phyloP scores from a whole-genome alignment of 2,797 vertebrate genomes.

The Adelosebastes latens region DNA sequence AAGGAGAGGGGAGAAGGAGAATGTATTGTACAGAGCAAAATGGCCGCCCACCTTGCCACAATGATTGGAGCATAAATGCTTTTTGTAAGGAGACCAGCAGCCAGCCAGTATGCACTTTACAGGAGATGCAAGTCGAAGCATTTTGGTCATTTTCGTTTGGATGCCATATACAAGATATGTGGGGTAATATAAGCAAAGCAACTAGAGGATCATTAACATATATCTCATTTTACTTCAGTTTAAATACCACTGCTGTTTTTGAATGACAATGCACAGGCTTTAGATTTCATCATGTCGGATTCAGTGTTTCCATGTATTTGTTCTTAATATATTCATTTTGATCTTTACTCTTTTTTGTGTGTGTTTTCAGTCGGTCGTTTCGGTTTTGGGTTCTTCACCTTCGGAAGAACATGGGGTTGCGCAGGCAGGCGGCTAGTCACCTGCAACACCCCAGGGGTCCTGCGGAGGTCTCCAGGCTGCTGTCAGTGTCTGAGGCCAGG shows the following conservation, averaged over 20 bases:
- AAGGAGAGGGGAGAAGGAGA: not conserved
- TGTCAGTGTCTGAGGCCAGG: conserved; percentile 99
- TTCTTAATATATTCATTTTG: conserved; percentile 64
- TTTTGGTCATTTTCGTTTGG: conserved; percentile 73
- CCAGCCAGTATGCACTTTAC: conserved; percentile 89
- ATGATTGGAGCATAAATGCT: conserved; percentile 82
- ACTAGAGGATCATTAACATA: conserved; percentile 93
- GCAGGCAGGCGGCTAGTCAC: conserved; percentile 99
- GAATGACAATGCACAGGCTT: conserved; percentile 91
- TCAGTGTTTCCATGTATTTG: conserved; percentile 74
- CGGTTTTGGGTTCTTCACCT: conserved; percentile 84
- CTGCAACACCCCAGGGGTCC: conserved; percentile 99
- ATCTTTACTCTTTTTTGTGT: conserved; percentile 42
- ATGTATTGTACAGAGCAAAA: conserved; percentile 63
- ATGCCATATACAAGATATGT: conserved; percentile 86
- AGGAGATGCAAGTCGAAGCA: conserved; percentile 83
- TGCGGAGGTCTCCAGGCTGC: conserved; percentile 99
- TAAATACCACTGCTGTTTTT: conserved; percentile 80
- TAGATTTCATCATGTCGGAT: conserved; percentile 75
- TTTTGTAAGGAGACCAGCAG: conserved; percentile 83
- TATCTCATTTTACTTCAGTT: conserved; percentile 82
- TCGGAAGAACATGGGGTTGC: conserved; percentile 99
- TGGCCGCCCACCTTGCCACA: conserved; percentile 89
- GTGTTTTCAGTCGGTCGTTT: conserved; percentile 26
- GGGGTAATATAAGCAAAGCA: conserved; percentile 94